These are phyloP conservation scores for Montipora capitata DNA, from an alignment of 92 coral and sea anemone genomes.

Conservation along the genomic window DNA sequence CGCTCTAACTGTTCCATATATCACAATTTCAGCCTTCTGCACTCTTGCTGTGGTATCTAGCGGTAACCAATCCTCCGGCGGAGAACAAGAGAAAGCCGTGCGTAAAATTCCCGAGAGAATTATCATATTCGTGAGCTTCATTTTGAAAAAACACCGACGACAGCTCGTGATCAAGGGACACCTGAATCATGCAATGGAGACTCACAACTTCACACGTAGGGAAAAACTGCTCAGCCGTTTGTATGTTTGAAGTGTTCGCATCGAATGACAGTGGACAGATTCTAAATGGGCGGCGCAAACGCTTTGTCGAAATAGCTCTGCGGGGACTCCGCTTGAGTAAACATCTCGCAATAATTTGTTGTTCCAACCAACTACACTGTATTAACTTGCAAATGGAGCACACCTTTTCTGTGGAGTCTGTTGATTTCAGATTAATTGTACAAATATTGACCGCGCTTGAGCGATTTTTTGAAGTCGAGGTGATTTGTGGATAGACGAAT, in stretches of 20 bases:
- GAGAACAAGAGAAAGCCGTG: slow-evolving; percentile 83
- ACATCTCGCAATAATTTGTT: slow-evolving; percentile 93
- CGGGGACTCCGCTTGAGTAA: slow-evolving; percentile 84
- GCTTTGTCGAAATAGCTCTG: slow-evolving; percentile 76
- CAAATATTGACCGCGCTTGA: slow-evolving; percentile 83
- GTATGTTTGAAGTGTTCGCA: slow-evolving; percentile 32
- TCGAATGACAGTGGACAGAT: slow-evolving; percentile 75
- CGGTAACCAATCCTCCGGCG: slow-evolving; percentile 79
- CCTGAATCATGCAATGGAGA: slow-evolving; percentile 6
- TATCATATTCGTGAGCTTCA: slow-evolving; percentile 59
- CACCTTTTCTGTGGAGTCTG: slow-evolving; percentile 62
- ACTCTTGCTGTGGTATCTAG: slow-evolving; percentile 79
- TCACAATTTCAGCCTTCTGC: slow-evolving; percentile 82
- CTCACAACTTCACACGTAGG: slow-evolving; percentile 27
- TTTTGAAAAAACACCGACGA: slow-evolving; percentile 8
- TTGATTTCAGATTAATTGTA: slow-evolving; percentile 82
- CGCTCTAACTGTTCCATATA: slow-evolving; percentile 86
- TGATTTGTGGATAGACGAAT: slow-evolving; percentile 18
- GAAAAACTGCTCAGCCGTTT: slow-evolving; percentile 3
- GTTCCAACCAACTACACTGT: slow-evolving; percentile 77
- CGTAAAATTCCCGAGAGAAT: slow-evolving; percentile 68
- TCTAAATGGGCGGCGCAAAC: slow-evolving; percentile 82
- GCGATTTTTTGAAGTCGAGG: slow-evolving; percentile 47
- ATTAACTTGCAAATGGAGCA: slow-evolving; percentile 84
- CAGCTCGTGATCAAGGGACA: slow-evolving; percentile 24